A percentile compares a stretch with the other conserved stretches of the same genome.
Evolutionary conservation across 2,113 vertebrate genomes (phyloP).

Genomic region (Phoenicopterus ruber): DNA sequence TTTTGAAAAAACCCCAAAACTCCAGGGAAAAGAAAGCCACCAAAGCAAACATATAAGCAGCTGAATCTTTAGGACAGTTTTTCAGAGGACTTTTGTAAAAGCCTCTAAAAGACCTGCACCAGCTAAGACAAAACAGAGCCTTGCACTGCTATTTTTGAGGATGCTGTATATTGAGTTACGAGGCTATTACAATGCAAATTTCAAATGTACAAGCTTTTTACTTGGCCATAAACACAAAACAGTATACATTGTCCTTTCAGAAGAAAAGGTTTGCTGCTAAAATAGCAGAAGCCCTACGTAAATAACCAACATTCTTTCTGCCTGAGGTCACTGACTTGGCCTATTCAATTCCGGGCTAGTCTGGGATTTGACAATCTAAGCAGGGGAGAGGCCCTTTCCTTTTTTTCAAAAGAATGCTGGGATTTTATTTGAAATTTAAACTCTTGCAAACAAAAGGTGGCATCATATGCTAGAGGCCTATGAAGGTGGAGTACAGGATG

Average conservation of each 20-base stretch:
- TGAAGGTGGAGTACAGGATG: constrained; percentile 68
- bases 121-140: constrained; percentile 46
- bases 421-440: constrained; percentile 72
- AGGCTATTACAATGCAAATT: constrained; percentile 71
- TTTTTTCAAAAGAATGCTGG: constrained; percentile 66
- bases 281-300: constrained; percentile 82
- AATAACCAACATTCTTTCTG: constrained; percentile 91
- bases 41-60: neutral
- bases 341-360: constrained; percentile 80
- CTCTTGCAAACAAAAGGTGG: constrained; percentile 71
- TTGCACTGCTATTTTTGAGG: constrained; percentile 31
- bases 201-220: constrained; percentile 73
- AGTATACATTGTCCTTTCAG: constrained; percentile 77
- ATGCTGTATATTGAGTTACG: constrained; percentile 53
- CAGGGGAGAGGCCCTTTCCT: constrained; percentile 66
- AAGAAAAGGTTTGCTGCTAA: constrained; percentile 79
- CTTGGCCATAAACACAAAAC: constrained; percentile 76
- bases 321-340: constrained; percentile 93
- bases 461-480: constrained; percentile 66
- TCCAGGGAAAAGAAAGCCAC: neutral
- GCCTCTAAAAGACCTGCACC: neutral
- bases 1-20: neutral
- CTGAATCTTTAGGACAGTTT: neutral
- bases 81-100: constrained; percentile 29
- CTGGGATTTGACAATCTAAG: constrained; percentile 72